Percentiles rank a stretch among this genome's conserved stretches.
Evolutionary conservation across 2,113 vertebrate genomes (phyloP).

Genomic region (Burhinus bistriatus): DNA sequence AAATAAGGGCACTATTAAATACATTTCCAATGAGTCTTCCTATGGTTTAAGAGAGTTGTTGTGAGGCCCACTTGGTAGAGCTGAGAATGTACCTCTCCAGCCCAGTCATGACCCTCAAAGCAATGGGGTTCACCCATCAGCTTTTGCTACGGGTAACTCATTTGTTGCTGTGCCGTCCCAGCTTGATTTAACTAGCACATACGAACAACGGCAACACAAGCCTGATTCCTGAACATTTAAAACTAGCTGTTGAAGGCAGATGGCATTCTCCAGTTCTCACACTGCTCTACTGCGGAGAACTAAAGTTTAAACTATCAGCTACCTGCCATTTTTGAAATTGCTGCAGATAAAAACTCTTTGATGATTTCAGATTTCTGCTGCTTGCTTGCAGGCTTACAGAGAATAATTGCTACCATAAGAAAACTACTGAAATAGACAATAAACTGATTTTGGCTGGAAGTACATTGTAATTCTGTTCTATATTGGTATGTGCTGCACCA

Average conservation of each 20-base stretch:
- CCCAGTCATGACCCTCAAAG: rapidly evolving
- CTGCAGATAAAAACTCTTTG: constrained; percentile 80
- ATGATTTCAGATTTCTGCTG: constrained; percentile 80
- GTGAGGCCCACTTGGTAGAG: not conserved
- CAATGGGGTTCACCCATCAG: not conserved
- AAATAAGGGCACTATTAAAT: not conserved
- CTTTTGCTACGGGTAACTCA: not conserved
- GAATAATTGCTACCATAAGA: constrained; percentile 81
- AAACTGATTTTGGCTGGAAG: constrained; percentile 80
- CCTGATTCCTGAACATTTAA: constrained; percentile 63
- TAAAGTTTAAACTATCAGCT: constrained; percentile 79
- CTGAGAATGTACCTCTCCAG: not conserved
- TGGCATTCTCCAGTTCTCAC: constrained; percentile 73
- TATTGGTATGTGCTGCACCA: constrained; percentile 73
- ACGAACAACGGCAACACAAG: constrained; percentile 10
- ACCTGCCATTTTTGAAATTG: constrained; percentile 82
- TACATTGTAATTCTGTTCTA: constrained; percentile 80
- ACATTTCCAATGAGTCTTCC: not conserved
- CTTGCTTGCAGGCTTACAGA: constrained; percentile 78
- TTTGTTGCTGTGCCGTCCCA: not conserved
- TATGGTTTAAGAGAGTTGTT: not conserved
- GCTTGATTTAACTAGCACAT: not conserved
- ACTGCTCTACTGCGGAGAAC: constrained; percentile 72
- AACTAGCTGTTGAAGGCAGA: constrained; percentile 74
- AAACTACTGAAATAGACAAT: constrained; percentile 80